Base-by-base conservation (phyloP, 2,113 vertebrate genomes). In the Calypte anna region DNA sequence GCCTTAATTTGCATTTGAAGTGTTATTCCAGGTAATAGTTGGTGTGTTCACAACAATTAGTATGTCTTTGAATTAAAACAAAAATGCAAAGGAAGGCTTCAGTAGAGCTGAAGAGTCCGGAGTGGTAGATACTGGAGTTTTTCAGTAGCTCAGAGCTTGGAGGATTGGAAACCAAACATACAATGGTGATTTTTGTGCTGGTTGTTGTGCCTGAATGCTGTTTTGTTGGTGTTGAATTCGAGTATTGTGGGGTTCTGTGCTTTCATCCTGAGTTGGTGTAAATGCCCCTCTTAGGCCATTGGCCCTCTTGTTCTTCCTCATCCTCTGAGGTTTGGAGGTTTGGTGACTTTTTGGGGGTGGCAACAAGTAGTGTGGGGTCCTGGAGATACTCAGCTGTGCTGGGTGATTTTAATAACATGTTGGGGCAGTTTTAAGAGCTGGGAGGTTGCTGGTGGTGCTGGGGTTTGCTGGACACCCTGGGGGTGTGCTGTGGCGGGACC, bases 11-110 rank as follows among this genome's bases (percentile, higher is more conserved):
- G 90, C 91, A 93, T 96, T 84, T 95, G 90, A 92, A 97, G 93
- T 95, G 94, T 87, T 88, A 92, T 91, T 92, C 57, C 96, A 95
- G 93, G 96, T 97, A 97, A 75, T 89, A 92, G 89, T 96, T 94
- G 23, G 88, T 69, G 77, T 50, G 59, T 90, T 89, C 61, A 40
- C 93, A 93, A 96, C 89, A 87, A 91, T 86, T 66, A 74, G 46
- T 73, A 11, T 13, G 57, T 15, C 58, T 88, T n/a, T 66, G 78
- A 75, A 48, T 61, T 78, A n/a, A 67, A 80, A 63, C 58, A 38
- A 63, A 88, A 62, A 5, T 0, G 4, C 6, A 3, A 8, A 20
- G 31, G 82, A 38, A 53, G 79, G 69, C 0, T 86, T 84, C 51
- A 6, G 68, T 14, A 17, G 11, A 24, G 73, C n/a, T 61, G 73